A percentile compares a stretch with the other conserved stretches of the same genome.
Conservation (phyloP, 2,113 vertebrate species). For the Piprites chloris region DNA sequence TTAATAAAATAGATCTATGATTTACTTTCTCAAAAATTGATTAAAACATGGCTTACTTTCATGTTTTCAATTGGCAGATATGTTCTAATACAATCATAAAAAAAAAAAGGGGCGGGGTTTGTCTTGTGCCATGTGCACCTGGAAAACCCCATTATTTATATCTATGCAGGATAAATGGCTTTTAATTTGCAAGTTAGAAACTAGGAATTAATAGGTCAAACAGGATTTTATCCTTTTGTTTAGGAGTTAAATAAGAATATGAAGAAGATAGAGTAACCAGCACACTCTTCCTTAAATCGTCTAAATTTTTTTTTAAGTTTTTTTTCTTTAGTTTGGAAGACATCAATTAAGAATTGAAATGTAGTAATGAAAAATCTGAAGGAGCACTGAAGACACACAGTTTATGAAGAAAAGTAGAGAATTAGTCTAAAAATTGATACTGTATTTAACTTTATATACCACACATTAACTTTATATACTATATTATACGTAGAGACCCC, state of each 20-base stretch:
- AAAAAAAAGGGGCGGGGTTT: accelerated
- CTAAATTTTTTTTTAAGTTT: background rate
- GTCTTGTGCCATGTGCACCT: background rate
- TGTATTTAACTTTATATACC: background rate
- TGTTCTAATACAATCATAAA: background rate
- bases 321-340: background rate
- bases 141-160: background rate
- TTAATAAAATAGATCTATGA: background rate
- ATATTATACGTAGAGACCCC: background rate
- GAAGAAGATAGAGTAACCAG: background rate
- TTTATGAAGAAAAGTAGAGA: background rate
- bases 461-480: background rate
- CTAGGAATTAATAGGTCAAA: background rate
- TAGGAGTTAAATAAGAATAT: background rate
- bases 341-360: background rate
- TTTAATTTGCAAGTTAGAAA: background rate
- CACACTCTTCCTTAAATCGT: background rate
- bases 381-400: background rate
- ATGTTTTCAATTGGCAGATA: background rate
- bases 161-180: background rate
- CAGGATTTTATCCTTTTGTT: background rate
- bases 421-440: background rate
- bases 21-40: background rate
- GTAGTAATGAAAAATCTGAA: background rate
- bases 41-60: background rate